Evolutionary conservation across 2,113 vertebrate genomes (phyloP).

Genomic region (Pitta sordida): DNA sequence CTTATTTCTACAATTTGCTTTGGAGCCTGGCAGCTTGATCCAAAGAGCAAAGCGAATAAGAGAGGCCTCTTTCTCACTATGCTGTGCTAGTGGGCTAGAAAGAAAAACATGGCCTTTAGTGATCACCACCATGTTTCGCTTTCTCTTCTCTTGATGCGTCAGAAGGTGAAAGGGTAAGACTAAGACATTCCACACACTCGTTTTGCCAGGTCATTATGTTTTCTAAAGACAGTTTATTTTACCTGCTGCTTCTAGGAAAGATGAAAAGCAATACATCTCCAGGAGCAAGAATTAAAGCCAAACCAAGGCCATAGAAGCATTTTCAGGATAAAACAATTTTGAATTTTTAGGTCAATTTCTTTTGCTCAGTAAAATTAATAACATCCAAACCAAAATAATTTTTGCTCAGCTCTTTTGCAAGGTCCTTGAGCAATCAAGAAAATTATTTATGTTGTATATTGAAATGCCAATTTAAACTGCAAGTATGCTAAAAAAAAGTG

Average conservation of each 20-base stretch:
- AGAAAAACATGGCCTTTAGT: background rate
- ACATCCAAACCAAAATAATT: background rate
- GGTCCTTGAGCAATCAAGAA: background rate
- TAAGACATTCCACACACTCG: background rate
- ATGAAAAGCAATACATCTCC: background rate
- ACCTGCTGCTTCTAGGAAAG: background rate
- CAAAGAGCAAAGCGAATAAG: background rate
- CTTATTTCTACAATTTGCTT: background rate
- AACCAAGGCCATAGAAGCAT: background rate
- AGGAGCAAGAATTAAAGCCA: background rate
- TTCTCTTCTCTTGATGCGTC: background rate
- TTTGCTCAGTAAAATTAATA: background rate
- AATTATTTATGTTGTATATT: background rate
- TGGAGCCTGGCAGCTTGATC: background rate
- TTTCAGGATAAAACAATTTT: background rate
- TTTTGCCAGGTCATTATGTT: background rate
- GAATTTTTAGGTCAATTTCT: background rate
- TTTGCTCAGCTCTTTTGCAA: background rate
- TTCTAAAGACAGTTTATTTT: background rate
- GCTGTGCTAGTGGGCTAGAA: background rate
- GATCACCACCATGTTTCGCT: accelerated
- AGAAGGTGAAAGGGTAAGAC: background rate
- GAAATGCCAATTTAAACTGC: background rate
- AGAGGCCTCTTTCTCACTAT: background rate
- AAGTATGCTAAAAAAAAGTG: background rate